Evolutionary conservation across 2,797 vertebrate genomes (phyloP).

Genomic region (Chrysolophus pictus): DNA sequence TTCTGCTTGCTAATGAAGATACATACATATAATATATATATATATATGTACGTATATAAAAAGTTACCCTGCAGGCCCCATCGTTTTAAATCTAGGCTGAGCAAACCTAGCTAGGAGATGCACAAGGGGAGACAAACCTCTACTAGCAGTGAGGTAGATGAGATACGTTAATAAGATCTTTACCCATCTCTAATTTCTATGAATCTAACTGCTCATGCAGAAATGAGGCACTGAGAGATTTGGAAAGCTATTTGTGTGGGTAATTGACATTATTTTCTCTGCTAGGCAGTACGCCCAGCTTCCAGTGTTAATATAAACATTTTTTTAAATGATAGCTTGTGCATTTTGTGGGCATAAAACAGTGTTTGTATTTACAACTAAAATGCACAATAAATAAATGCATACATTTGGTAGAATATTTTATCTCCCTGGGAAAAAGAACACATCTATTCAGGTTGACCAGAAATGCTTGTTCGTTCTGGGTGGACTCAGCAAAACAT

Average conservation of each 20-base stretch:
- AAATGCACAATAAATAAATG: constrained; percentile 39
- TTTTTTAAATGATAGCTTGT: constrained; percentile 65
- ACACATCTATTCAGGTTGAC: constrained; percentile 19
- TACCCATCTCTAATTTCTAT: constrained; percentile 61
- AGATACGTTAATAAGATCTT: constrained; percentile 42
- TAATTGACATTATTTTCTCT: constrained; percentile 77
- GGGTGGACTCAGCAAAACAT: constrained; percentile 35
- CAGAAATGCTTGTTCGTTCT: constrained; percentile 25
- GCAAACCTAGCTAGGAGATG: neutral
- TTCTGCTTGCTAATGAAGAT: neutral
- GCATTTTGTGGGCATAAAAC: constrained; percentile 40
- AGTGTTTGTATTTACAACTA: constrained; percentile 52
- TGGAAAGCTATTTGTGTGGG: constrained; percentile 74
- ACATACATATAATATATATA: neutral
- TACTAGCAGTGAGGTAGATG: constrained; percentile 19
- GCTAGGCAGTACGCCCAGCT: constrained; percentile 65
- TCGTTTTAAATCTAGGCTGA: neutral
- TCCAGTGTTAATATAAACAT: constrained; percentile 71
- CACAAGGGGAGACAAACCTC: neutral
- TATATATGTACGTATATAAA: too few relatives aligned
- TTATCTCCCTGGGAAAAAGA: neutral
- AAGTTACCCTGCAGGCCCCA: neutral
- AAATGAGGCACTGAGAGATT: constrained; percentile 60
- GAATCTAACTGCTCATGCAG: constrained; percentile 66
- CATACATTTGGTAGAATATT: constrained; percentile 37